phyloP scores from a whole-genome alignment of 2,113 vertebrate genomes.

The Coryphaenoides rupestris region DNA sequence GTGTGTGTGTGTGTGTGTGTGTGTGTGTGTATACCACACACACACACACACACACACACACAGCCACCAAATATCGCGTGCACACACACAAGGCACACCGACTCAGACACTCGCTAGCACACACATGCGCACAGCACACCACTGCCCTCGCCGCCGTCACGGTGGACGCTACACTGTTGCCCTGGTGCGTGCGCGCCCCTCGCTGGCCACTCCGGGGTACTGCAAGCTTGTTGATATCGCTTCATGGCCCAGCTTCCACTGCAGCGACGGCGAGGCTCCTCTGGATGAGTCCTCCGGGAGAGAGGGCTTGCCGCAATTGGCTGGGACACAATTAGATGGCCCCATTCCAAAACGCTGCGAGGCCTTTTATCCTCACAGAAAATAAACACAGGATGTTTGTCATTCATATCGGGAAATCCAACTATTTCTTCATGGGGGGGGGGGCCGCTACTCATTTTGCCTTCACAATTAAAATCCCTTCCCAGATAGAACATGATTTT shows the following conservation, averaged over 20 bases:
- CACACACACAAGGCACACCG: no score
- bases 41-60: slow-evolving; percentile 11
- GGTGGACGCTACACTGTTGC: not conserved
- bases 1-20: no score
- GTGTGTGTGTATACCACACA: no score
- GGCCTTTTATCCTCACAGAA: slow-evolving; percentile 22
- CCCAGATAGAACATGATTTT: no score
- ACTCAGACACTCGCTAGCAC: no score
- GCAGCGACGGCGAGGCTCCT: slow-evolving; percentile 41
- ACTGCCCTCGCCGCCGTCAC: no score
- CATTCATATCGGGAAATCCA: no score
- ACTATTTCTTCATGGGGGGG: no score
- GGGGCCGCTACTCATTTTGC: no score
- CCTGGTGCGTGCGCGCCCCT: slow-evolving; percentile 33
- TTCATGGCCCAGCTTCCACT: slow-evolving; percentile 66
- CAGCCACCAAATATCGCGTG: not conserved
- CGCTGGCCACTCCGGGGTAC: slow-evolving; percentile 41
- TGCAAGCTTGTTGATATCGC: slow-evolving; percentile 54
- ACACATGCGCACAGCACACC: no score
- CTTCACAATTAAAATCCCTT: no score
- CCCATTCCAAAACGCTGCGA: slow-evolving; percentile 50
- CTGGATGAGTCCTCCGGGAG: slow-evolving; percentile 41
- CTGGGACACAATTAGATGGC: slow-evolving; percentile 61
- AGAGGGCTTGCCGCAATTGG: slow-evolving; percentile 38
- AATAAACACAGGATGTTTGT: no score